Evolutionary conservation across 2,113 vertebrate genomes (phyloP), one percentile per base, ranked within the genome.

Genomic region (Lamprologus callipterus): DNA sequence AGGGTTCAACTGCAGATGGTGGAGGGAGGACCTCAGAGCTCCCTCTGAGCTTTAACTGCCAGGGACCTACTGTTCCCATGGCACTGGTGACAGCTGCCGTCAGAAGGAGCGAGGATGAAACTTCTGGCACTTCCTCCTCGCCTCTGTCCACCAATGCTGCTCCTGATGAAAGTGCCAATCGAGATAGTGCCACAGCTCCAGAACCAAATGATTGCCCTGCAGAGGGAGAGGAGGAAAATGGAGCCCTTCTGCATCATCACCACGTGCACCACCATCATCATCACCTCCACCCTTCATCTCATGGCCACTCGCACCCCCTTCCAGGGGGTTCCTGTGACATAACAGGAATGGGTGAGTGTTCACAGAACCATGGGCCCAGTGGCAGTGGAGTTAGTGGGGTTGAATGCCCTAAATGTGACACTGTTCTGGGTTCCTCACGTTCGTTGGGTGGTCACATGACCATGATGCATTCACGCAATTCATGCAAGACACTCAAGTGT

Each of bases 391-490:
- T 98, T 92, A 99, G 98, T 10, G 98, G 98, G 2, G 98, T 99
- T 86, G 99, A 99, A 95, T 99, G 99, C 96, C 99, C 99, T 65
- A 99, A 99, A 92, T 99, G 99, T 11, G 99, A 99, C 96, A 99
- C 98, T 2, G 96, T 99, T 92, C 95, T 99, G 95, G 99, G 99
- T 93, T 99, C 98, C 79, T 99, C 99, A 1, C 98, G 98, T 80
- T 99, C 98, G 2, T 96, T 99, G 93, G 99, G 99, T 13, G 99
- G 99, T 94, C 99, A 99, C 96, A 99, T 99, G 99, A 99, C 99
- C 94, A 99, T 99, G 99, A 99, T 99, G 98, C 99, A 99, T 96
- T 99, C 99, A 73, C 98, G 98, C 60, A 99, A 99, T 96, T 99
- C 99, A 3, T 99, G 99, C 93, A 99, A 99, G 97, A 99, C 99